Evolutionary conservation across 2,888 invertebrate genomes (phyloP).

Genomic region (Lottia gigantea): DNA sequence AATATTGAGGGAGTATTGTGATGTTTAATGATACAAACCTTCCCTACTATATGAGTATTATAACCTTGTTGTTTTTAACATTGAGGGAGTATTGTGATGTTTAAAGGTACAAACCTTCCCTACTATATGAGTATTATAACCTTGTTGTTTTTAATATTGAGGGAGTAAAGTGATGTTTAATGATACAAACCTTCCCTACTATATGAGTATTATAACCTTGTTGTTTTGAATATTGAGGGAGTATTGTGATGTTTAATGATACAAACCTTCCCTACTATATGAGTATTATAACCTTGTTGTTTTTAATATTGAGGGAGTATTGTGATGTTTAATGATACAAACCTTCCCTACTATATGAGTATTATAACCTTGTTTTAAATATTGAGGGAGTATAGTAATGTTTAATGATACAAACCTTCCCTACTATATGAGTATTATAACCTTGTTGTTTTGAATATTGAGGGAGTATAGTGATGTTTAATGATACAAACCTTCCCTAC

Average conservation of each 20-base stretch:
- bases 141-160: conserved; percentile 81
- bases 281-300: conserved; percentile 82
- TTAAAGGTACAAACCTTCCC: conserved; percentile 82
- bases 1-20: conserved; percentile 83
- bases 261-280: conserved; percentile 82
- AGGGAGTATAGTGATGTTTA: not conserved
- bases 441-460: conserved; percentile 2
- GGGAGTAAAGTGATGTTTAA: conserved; percentile 83
- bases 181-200: conserved; percentile 82
- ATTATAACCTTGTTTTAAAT: conserved; percentile 77
- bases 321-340: conserved; percentile 80
- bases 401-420: not conserved
- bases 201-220: conserved; percentile 83
- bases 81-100: conserved; percentile 83
- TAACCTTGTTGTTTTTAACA: conserved; percentile 85
- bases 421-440: not conserved
- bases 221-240: conserved; percentile 83
- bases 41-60: conserved; percentile 81
- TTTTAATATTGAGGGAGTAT: conserved; percentile 84
- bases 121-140: conserved; percentile 82
- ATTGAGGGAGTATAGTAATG: not conserved
- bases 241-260: conserved; percentile 80
- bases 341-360: conserved; percentile 83
- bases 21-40: conserved; percentile 80
- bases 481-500: not conserved